Conservation (phyloP, 2,888 invertebrate species). For the Gibbula magus region DNA sequence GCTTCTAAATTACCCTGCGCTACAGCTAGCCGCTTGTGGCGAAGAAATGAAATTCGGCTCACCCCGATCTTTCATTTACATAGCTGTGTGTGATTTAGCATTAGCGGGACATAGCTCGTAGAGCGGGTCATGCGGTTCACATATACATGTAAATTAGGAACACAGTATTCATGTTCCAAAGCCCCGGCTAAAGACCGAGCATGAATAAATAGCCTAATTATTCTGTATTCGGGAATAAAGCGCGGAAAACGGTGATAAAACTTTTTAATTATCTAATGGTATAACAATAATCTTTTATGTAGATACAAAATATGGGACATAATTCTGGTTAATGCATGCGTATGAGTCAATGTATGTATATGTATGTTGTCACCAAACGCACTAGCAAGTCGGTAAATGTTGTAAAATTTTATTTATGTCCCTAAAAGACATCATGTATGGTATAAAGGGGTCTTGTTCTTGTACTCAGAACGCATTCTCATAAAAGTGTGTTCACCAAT, state of each 20-base stretch:
- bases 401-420: no score
- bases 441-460: no score
- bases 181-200: not conserved
- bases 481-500: no score
- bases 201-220: conserved; percentile 12
- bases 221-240: not conserved
- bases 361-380: no score
- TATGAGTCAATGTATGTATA: no score
- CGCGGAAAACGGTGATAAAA: not conserved
- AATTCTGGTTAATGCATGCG: no score
- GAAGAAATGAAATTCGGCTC: not conserved
- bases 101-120: not conserved
- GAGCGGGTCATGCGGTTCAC: not conserved
- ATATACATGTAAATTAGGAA: not conserved
- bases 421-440: no score
- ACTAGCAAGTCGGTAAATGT: no score
- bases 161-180: not conserved
- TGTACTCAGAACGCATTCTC: no score
- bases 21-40: not conserved
- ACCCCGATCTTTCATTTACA: not conserved
- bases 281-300: not conserved
- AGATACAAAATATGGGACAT: no score
- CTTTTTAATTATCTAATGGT: not conserved
- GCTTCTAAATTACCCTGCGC: no score
- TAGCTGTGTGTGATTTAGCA: conserved; percentile 1